phyloP scores from a whole-genome alignment of 2,888 invertebrate species.

The Agrotis puta region DNA sequence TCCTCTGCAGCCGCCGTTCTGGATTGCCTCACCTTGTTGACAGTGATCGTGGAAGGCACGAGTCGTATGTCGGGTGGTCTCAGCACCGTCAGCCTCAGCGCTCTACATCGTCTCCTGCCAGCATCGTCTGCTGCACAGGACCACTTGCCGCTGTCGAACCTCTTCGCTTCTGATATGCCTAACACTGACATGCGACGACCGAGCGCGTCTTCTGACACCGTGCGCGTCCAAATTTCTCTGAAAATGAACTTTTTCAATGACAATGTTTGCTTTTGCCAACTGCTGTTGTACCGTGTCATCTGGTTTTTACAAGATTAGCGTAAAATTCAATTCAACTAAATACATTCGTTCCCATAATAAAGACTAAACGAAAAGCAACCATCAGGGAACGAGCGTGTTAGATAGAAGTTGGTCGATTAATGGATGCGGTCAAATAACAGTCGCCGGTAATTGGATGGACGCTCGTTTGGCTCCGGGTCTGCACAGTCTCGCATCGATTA shows the following conservation, averaged over 20 bases:
- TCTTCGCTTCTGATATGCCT: slow-evolving; percentile 93
- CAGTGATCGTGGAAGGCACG: slow-evolving; percentile 93
- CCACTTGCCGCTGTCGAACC: slow-evolving; percentile 94
- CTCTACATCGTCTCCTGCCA: slow-evolving; percentile 93
- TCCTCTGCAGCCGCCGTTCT: not conserved
- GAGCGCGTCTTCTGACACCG: slow-evolving; percentile 89
- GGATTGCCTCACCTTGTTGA: slow-evolving; percentile 91
- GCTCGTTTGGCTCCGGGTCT: slow-evolving; percentile 17
- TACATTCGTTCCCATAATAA: not conserved
- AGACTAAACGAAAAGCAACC: not conserved
- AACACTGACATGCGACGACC: slow-evolving; percentile 92
- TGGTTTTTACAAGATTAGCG: not conserved
- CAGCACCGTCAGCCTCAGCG: slow-evolving; percentile 91
- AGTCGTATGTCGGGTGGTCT: slow-evolving; percentile 92
- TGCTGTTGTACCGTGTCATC: not conserved
- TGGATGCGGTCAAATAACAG: slow-evolving; percentile 48
- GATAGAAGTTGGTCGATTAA: slow-evolving; percentile 23
- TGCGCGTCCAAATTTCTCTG: slow-evolving; percentile 93
- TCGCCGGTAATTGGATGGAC: slow-evolving; percentile 50
- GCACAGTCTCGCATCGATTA: slow-evolving; percentile 18
- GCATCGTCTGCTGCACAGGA: slow-evolving; percentile 94
- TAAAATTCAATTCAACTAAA: not conserved
- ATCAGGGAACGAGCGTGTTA: slow-evolving; percentile 1
- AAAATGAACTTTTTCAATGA: slow-evolving; percentile 12
- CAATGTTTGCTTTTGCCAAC: not conserved